A percentile compares a stretch with the other conserved stretches of the same genome.
Conservation (phyloP, 2,797 vertebrate genomes). For the Bradypodion pumilum region DNA sequence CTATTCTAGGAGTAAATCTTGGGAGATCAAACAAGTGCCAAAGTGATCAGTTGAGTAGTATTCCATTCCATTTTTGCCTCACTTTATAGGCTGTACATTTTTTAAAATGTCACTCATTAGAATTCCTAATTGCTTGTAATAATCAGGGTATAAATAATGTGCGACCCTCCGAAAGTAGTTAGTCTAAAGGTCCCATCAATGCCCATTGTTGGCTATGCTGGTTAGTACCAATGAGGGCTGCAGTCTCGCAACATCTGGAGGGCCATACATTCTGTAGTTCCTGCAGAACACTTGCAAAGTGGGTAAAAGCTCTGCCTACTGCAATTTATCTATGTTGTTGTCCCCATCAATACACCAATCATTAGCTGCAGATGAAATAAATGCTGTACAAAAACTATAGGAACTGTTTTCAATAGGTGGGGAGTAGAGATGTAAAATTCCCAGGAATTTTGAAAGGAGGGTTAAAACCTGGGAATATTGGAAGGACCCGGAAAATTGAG, state of each 20-base stretch:
- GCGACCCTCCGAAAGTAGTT: not conserved
- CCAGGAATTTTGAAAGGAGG: no score
- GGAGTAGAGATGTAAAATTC: no score
- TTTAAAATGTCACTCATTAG: not conserved
- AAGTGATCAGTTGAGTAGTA: not conserved
- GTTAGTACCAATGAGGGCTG: not conserved
- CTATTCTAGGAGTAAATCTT: constrained; percentile 6
- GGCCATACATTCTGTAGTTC: not conserved
- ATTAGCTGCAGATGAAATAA: no score
- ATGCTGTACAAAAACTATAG: not conserved
- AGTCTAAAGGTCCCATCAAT: not conserved
- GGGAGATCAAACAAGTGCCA: not conserved
- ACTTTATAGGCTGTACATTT: not conserved
- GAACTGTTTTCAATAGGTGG: not conserved
- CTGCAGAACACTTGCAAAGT: not conserved
- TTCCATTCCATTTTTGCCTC: not conserved
- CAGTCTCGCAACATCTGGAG: not conserved
- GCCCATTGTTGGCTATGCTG: not conserved
- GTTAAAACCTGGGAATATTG: no score
- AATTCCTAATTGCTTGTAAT: not conserved
- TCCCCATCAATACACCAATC: not conserved
- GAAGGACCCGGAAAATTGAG: no score
- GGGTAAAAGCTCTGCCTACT: not conserved
- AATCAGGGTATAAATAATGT: not conserved
- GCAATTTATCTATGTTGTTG: not conserved